Evolutionary conservation across 2,113 vertebrate species (phyloP).

Genomic region (Atlantisia rogersi): DNA sequence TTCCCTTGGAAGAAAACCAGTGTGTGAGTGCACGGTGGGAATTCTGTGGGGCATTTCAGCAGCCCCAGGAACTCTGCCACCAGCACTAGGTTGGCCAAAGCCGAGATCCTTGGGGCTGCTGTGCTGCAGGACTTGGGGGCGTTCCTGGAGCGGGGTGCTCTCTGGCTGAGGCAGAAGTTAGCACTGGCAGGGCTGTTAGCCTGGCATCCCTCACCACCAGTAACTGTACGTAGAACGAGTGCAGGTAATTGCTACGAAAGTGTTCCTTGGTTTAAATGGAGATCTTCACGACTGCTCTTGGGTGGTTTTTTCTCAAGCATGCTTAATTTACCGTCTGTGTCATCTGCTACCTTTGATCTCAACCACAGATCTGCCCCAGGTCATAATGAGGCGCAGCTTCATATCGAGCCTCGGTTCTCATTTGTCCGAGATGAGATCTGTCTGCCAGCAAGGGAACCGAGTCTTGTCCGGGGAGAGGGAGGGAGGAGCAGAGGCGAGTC

Average conservation of each 20-base stretch:
- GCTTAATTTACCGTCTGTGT: background rate
- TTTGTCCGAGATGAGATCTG: background rate
- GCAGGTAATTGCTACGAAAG: background rate
- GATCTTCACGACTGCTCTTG: background rate
- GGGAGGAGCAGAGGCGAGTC: background rate
- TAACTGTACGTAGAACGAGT: rapidly evolving
- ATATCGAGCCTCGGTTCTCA: background rate
- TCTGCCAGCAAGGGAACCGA: background rate
- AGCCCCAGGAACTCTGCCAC: background rate
- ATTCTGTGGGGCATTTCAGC: rapidly evolving
- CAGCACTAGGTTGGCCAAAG: background rate
- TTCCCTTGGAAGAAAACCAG: background rate
- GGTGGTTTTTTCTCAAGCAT: background rate
- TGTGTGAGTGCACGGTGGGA: rapidly evolving
- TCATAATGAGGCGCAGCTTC: background rate
- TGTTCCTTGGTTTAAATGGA: background rate
- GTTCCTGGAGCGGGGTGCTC: background rate
- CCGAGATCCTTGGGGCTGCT: background rate
- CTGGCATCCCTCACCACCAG: background rate
- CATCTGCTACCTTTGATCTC: background rate
- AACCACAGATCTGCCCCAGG: background rate
- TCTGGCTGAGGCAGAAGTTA: rapidly evolving
- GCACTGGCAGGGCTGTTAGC: background rate
- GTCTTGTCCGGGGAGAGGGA: background rate
- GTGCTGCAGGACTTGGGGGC: too few relatives aligned